A percentile compares a stretch with the other conserved stretches of the same genome.
Conservation (phyloP, 2,888 invertebrate species). For the Sphaerophoria rueppellii region DNA sequence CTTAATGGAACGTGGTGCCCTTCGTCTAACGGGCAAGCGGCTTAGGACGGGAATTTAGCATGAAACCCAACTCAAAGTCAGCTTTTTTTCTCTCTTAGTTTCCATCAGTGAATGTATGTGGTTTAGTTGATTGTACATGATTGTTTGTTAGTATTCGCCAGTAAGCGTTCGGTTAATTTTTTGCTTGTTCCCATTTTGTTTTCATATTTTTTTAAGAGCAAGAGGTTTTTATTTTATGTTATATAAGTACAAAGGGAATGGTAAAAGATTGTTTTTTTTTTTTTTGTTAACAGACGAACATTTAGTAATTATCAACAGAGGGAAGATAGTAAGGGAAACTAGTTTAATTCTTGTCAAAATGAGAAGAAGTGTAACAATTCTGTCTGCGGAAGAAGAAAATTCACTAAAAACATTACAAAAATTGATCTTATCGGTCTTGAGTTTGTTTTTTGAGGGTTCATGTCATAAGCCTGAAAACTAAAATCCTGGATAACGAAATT, state of each 20-base stretch:
- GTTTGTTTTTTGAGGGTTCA: no score
- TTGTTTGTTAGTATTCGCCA: background rate
- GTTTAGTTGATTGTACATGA: background rate
- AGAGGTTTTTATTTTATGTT: background rate
- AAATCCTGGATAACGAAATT: no score
- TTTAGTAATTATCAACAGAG: no score
- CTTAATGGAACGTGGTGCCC: conserved; percentile 29
- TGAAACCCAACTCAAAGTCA: conserved; percentile 37
- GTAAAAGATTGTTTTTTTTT: no score
- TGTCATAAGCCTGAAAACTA: no score
- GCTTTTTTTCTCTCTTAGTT: conserved; percentile 4
- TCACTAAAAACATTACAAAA: no score
- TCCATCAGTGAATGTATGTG: conserved; percentile 3
- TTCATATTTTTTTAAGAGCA: background rate
- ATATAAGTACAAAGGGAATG: background rate
- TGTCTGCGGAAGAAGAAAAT: no score
- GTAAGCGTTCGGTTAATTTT: conserved; percentile 34
- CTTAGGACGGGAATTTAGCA: conserved; percentile 5
- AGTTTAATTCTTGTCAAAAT: no score
- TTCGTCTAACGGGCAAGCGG: conserved; percentile 32
- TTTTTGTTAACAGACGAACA: no score
- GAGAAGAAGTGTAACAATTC: no score
- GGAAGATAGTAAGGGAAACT: no score
- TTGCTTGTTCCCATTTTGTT: conserved; percentile 17
- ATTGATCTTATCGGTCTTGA: no score